Evolutionary conservation across 2,797 vertebrate genomes (phyloP), one percentile per base, ranked within the genome.

Genomic region (Setipinna tenuifilis): DNA sequence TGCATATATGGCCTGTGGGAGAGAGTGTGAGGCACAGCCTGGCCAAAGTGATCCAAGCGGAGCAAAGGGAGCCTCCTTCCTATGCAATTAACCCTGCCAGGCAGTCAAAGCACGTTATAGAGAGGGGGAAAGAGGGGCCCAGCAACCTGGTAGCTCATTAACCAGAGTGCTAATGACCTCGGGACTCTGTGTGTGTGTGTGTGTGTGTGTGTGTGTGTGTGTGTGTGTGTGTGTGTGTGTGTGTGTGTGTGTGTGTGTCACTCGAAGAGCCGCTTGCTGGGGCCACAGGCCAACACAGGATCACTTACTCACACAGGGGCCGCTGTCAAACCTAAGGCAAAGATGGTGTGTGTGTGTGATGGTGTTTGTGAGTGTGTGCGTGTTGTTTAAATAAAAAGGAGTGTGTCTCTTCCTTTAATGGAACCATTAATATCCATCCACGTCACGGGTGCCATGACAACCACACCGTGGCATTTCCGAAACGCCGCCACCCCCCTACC

Each of bases 141-240:
- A 68, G 65, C 65, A 16, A 71, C 68, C 31, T 16, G 68, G 12
- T 71, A 35, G 68, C 16, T 71, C 68, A 71, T 75, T 75, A 75
- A 75, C 68, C 68, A 75, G 65, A 12, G 23, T 10, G 25, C 62
- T 68, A 28, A 68, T 28, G 11, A 3, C 62, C 23, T 25, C 23
- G 10, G 10, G 23, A 28, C 62, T 28, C 9, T 54, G 50, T 54
- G 50, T 54, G 50, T 54, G 50, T 54, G 50, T 54, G 9, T 54
- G 50, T 54, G 50, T 54, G 1, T 54, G 50, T 54, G 2, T 9
- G 9, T 9, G 50, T 54, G 50, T 54, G 7, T 54, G 7, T 54
- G 50, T 54, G 50, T 54, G 50, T 14, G 50, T 54, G 50, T 54
- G 50, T 54, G 50, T 54, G 50, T 54, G 50, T 54, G 50, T 54